phyloP scores from a whole-genome alignment of 2,113 vertebrate species.

The Chionis minor region DNA sequence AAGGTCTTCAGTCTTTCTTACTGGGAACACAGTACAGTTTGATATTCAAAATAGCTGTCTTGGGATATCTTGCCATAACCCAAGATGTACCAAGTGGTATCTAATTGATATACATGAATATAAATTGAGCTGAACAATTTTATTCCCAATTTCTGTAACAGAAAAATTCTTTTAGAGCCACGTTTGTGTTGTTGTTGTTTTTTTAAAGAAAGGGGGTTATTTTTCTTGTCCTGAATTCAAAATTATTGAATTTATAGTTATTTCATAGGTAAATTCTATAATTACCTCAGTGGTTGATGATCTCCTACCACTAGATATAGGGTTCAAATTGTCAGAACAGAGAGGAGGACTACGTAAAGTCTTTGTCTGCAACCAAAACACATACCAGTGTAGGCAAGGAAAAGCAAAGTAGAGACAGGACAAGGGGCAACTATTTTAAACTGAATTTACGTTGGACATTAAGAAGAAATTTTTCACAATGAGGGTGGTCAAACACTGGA shows the following conservation, averaged over 20 bases:
- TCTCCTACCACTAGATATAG: neutral
- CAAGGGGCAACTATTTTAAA: neutral
- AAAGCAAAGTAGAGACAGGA: neutral
- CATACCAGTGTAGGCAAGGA: neutral
- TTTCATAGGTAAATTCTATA: neutral
- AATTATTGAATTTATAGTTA: neutral
- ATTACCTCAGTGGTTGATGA: neutral
- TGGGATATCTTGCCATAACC: neutral
- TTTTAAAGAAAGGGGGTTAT: neutral
- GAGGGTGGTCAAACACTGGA: neutral
- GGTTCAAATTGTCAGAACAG: neutral
- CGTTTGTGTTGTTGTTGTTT: neutral
- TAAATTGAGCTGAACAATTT: neutral
- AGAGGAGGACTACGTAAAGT: neutral
- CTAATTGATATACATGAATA: neutral
- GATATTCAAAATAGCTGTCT: neutral
- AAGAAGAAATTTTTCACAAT: neutral
- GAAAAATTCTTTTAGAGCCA: neutral
- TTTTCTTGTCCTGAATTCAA: neutral
- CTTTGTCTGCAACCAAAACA: neutral
- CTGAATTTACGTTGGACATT: neutral
- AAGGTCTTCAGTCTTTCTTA: neutral
- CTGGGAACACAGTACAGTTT: neutral
- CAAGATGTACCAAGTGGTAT: neutral
- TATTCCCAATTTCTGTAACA: neutral